Evolutionary conservation across 2,113 vertebrate genomes (phyloP), one percentile per base, ranked within the genome.

Genomic region (Apteryx owenii): DNA sequence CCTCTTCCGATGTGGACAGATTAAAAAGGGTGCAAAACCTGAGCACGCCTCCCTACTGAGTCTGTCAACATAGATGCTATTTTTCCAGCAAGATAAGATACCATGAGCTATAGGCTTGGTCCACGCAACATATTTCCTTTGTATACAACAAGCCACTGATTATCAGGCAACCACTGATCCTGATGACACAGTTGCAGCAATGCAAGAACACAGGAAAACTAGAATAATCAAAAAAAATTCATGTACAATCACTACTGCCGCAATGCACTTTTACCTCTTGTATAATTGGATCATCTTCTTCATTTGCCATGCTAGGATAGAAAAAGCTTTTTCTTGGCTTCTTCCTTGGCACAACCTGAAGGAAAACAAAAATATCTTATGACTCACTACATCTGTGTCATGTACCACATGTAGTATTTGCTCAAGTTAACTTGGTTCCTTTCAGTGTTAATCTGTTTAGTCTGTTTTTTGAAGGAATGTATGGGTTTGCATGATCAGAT

Each of bases 221-320:
- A 7, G 4, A 82, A 72, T 38, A 22, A 28, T 26, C 38, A 65
- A 21, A 61, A 36, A 51, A 31, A 29, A 16, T 7, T 65, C 36
- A 26, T 21, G 11, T n/a, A 77, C 17, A 33, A 40, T 69, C 69
- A 72, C 28, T 62, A 50, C 7, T 61, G 26, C n/a, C n/a, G 58
- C 42, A 38, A 51, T 7, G 9, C 48, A 76, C 36, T 78, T 96
- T 96, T 98, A 99, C 99, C 99, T 99, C 99, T 96, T 99, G 99
- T 98, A 99, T 98, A 94, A 99, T 98, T 88, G 99, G 99, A 97
- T 99, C 99, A 93, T 99, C 99, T 89, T 99, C 99, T 97, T 99
- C 99, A 97, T 99, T 99, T 98, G 99, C 99, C 99, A 99, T 99
- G 97, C 96, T 98, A 99, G 97, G 97, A 96, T 79, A 85, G 80